Conservation (phyloP, 2,113 vertebrate species). For the Isichthys henryi region DNA sequence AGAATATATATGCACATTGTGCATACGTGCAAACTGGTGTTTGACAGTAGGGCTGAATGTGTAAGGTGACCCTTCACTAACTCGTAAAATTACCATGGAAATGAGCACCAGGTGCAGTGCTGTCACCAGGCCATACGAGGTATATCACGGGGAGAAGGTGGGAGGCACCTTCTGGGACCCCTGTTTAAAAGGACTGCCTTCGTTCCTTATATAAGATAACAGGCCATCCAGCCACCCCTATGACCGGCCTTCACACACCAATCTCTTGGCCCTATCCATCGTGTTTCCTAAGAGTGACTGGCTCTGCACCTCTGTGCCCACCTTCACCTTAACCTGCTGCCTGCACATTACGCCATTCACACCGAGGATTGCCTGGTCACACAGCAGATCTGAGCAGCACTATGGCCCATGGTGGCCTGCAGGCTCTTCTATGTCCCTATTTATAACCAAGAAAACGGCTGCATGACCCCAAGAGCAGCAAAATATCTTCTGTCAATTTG, state of each 20-base stretch:
- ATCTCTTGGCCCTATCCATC: not conserved
- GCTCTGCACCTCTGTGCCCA: not conserved
- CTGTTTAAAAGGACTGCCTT: not conserved
- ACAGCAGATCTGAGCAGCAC: not conserved
- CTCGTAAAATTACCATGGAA: slow-evolving; percentile 42
- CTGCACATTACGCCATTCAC: not conserved
- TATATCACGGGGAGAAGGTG: not conserved
- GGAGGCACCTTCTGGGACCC: not conserved
- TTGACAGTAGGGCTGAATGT: not conserved
- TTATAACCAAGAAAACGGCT: not conserved
- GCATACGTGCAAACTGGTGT: not conserved
- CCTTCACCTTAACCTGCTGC: not conserved
- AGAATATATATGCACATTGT: not conserved
- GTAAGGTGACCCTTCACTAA: not conserved
- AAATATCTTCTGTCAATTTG: not conserved
- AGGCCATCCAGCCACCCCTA: not conserved
- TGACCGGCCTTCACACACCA: not conserved
- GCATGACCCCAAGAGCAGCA: not conserved
- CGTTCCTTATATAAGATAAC: not conserved
- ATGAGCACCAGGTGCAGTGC: slow-evolving; percentile 32
- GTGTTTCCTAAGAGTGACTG: not conserved
- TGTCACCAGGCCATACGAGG: slow-evolving; percentile 17
- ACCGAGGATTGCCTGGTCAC: not conserved
- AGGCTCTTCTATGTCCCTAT: not conserved
- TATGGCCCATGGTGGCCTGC: not conserved